Evolutionary conservation across 2,113 vertebrate genomes (phyloP).

Genomic region (Callithrix jacchus): DNA sequence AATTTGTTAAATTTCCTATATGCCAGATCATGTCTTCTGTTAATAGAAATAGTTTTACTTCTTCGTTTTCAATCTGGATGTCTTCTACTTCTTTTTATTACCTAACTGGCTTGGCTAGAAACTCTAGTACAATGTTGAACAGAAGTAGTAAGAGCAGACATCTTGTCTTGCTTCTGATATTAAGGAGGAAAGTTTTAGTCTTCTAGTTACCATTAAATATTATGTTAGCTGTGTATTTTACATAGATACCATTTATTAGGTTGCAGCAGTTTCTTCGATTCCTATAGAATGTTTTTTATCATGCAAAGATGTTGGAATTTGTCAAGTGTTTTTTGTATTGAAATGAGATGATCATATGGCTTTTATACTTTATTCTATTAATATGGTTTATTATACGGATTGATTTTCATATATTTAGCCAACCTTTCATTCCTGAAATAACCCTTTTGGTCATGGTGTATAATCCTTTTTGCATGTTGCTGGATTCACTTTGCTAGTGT

Average conservation of each 20-base stretch:
- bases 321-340: not conserved
- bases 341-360: not conserved
- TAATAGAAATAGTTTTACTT: not conserved
- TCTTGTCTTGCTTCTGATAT: not conserved
- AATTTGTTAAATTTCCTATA: not conserved
- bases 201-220: not conserved
- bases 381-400: not conserved
- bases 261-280: not conserved
- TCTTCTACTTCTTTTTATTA: not conserved
- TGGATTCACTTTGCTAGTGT: not conserved
- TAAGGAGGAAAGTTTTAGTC: not conserved
- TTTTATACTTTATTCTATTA: not conserved
- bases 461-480: not conserved
- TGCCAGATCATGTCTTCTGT: not conserved
- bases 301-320: not conserved
- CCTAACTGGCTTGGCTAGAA: not conserved
- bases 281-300: not conserved
- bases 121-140: not conserved
- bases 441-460: not conserved
- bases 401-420: not conserved
- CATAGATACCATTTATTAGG: not conserved
- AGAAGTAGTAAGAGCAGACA: not conserved
- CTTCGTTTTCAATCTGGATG: not conserved
- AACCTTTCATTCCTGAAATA: conserved; percentile 1
- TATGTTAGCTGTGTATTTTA: not conserved